A percentile compares a stretch with the other conserved stretches of the same genome.
Conservation (phyloP, 2,797 vertebrate species). For the Etheostoma nigrum region DNA sequence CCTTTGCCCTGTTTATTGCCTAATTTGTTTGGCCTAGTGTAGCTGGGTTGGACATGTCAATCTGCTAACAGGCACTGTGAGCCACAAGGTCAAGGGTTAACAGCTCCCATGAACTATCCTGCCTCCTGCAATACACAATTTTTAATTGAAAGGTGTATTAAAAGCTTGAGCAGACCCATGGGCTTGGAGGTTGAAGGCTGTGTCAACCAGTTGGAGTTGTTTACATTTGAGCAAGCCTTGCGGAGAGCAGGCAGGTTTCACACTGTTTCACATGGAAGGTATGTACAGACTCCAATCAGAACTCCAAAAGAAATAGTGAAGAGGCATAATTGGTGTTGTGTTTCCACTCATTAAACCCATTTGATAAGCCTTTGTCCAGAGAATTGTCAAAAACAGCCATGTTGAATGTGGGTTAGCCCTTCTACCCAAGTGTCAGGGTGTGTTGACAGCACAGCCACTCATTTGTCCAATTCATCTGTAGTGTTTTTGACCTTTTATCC, state of each 20-base stretch:
- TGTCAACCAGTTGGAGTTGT: constrained; percentile 62
- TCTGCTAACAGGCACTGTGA: constrained; percentile 56
- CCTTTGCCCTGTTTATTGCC: constrained; percentile 57
- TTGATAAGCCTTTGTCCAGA: constrained; percentile 40
- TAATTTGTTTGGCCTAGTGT: constrained; percentile 65
- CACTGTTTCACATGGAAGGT: constrained; percentile 14
- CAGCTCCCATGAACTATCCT: constrained; percentile 59
- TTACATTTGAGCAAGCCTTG: constrained; percentile 61
- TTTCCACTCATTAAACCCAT: constrained; percentile 41
- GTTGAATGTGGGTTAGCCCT: constrained; percentile 57
- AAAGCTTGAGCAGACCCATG: constrained; percentile 59
- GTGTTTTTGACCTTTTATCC: constrained; percentile 73
- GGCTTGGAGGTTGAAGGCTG: constrained; percentile 63
- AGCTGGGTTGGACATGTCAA: constrained; percentile 54
- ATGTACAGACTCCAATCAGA: constrained; percentile 26
- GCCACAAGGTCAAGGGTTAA: constrained; percentile 69
- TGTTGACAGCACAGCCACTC: constrained; percentile 71
- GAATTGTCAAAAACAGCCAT: constrained; percentile 48
- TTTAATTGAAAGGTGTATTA: constrained; percentile 70
- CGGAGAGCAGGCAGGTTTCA: constrained; percentile 31
- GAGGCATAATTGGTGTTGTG: constrained; percentile 4
- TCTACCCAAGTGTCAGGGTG: constrained; percentile 64
- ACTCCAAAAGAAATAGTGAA: constrained; percentile 23
- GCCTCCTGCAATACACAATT: constrained; percentile 63
- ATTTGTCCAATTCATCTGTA: constrained; percentile 73